Evolutionary conservation across 2,797 vertebrate species (phyloP).

Genomic region (Hoplostethus mediterraneus): DNA sequence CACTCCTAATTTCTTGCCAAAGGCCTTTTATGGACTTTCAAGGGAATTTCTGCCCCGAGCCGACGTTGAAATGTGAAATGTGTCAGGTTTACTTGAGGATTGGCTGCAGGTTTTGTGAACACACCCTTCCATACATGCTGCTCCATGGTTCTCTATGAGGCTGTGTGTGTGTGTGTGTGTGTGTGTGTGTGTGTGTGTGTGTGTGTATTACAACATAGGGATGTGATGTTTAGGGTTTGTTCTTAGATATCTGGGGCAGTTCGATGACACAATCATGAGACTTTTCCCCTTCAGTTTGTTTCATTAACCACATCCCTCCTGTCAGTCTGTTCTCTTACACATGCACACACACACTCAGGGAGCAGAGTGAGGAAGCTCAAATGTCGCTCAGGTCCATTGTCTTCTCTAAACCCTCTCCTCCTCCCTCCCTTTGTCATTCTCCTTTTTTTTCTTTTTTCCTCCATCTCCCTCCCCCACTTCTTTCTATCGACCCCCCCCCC

Average conservation of each 20-base stretch:
- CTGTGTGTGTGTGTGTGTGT: conserved; percentile 17
- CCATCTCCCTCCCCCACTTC: conserved; percentile 46
- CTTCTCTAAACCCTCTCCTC: conserved; percentile 50
- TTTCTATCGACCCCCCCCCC: conserved; percentile 18
- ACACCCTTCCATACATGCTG: conserved; percentile 4
- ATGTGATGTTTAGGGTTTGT: conserved; percentile 39
- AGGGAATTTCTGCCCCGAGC: too few relatives aligned
- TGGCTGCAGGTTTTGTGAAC: neutral
- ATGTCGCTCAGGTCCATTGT: conserved; percentile 69
- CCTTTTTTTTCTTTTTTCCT: conserved; percentile 26
- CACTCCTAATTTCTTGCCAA: too few relatives aligned
- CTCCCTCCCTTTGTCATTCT: conserved; percentile 48
- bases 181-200: conserved; percentile 2
- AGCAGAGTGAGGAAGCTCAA: conserved; percentile 47
- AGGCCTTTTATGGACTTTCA: too few relatives aligned
- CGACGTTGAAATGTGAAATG: too few relatives aligned
- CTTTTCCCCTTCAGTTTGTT: conserved; percentile 36
- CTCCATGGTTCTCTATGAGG: too few relatives aligned
- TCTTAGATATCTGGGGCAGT: conserved; percentile 36
- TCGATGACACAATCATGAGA: conserved; percentile 55
- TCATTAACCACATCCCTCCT: conserved; percentile 31
- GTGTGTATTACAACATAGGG: conserved; percentile 15
- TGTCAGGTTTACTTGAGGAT: neutral
- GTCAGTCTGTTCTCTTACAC: conserved; percentile 25
- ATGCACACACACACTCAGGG: neutral